Conservation (phyloP, 2,797 vertebrate species). For the Hypotaenidia okinawae region DNA sequence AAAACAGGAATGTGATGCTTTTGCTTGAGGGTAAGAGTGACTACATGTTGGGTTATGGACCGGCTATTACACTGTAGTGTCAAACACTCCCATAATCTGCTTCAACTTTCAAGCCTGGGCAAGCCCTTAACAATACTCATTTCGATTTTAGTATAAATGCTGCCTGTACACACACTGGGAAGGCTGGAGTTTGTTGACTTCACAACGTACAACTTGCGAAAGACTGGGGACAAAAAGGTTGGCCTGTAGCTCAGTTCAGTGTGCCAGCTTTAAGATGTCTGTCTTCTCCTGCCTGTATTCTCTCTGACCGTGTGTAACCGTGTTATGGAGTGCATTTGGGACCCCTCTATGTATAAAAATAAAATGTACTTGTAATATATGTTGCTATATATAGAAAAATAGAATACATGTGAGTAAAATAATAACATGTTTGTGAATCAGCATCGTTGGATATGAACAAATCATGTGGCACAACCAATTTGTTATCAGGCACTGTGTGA, state of each 20-base stretch:
- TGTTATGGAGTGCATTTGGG: not conserved
- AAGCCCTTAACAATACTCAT: not conserved
- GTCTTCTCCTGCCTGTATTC: not conserved
- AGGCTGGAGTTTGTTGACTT: not conserved
- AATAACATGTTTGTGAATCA: not conserved
- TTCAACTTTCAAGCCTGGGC: slow-evolving; percentile 21
- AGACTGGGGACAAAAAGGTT: not conserved
- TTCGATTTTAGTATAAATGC: not conserved
- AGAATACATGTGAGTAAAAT: not conserved
- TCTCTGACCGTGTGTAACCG: not conserved
- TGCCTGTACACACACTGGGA: not conserved
- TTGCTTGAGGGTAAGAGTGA: slow-evolving; percentile 11
- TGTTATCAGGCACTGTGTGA: not conserved
- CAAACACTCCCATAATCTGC: not conserved
- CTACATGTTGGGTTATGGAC: not conserved
- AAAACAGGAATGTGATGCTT: slow-evolving; percentile 30
- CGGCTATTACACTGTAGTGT: accelerated
- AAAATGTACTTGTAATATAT: not conserved
- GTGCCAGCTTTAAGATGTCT: not conserved
- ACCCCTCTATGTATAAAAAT: not conserved
- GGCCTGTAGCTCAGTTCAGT: not conserved
- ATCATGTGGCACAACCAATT: not conserved
- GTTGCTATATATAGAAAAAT: not conserved
- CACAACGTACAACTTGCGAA: not conserved
- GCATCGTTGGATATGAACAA: not conserved